Base-by-base conservation (phyloP, 2,888 invertebrate species). In the Cerastoderma edule region DNA sequence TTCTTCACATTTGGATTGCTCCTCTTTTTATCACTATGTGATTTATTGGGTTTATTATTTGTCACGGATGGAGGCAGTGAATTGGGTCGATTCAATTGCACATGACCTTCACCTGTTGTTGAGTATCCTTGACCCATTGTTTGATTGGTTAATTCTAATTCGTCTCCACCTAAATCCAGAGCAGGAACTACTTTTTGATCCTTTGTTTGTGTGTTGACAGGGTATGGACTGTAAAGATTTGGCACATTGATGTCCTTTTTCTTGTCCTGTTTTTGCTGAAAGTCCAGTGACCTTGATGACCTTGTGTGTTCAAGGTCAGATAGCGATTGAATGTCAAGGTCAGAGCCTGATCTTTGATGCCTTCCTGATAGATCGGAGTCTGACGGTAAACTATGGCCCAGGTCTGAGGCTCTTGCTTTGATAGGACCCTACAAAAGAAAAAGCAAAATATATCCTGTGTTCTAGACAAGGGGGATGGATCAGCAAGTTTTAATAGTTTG, bases 51-150 rank as follows among this genome's bases (percentile, higher is more conserved):
- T 22, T 57, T 66, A 66, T 54, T 75, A 39, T 66, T 64, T 39
- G 75, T 75, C 44, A 76, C 73, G 28, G 70, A 48, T 24, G 80
- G 75, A 19, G 80, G 80, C n/a, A 73, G 73, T 22, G 54, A 70
- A 32, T 63, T 57, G 3, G 80, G 67, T 27, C 80, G 72, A 39
- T 60, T 39, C 30, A 60, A 60, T 44, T 60, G 60, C 13, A 60
- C 60, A 24, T 60, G 28, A 63, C 32, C 53, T 71, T 44, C 60
- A 39, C 35, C 60, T 3, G 60, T 60, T 16, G 57, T 57, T 22
- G 60, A 60, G 27, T 60, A 60, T 39, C 60, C 60, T 60, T 60
- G 60, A 60, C 60, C 60, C 60, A 60, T 60, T 60, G n/a, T n/a
- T n/a, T 60, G 32, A 33, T 33, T n/a, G 22, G 1, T 35, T 16